Evolutionary conservation across 23 tunicate genomes (phyloP), one percentile per base, ranked within the genome.

Genomic region (Halocynthia aurantium): DNA sequence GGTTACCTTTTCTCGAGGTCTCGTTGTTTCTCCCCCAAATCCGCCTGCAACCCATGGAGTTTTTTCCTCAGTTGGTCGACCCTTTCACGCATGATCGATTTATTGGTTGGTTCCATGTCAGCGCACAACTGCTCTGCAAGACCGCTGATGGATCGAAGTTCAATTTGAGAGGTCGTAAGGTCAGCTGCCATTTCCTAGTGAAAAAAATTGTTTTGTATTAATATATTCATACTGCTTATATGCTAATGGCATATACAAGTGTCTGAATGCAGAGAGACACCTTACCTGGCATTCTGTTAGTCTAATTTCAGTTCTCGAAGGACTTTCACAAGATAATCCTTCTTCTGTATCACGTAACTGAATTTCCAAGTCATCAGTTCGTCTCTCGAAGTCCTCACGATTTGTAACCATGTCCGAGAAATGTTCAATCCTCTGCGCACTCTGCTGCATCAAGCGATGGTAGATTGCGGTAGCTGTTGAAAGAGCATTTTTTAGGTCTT

Each of bases 141-240:
- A 10, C 88, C 92, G 70, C 84, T 78, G 70, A 92, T 57, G 1
- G 88, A 78, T 9, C 92, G 81, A 56, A 92, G 62, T 52, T 82
- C 86, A 22, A 86, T 79, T 78, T 78, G 90, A 52, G 87, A 67
- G 50, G 78, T 86, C 15, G 92, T 82, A 52, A 92, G 49, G 75
- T 62, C 62, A 10, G 98, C 98, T 31, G 97, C 97, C 81, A 84
- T 85, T 90, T 85, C 80, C 97, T 90, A 72, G 22, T 77, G 12
- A 74, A 50, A 17, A 22, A 71, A 50, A 55, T 60, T 60, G 18
- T 60, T 2, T 60, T 60, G 44, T 31, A 31, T 0, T 31, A 31
- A 31, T 31, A 31, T 4, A 31, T 0, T 31, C 44, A 31, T 31
- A 31, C 4, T 31, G 44, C 44, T 31, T 31, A 31, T 31, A 31